A percentile compares a stretch with the other conserved stretches of the same genome.
Evolutionary conservation across 2,113 vertebrate genomes (phyloP).

Genomic region (Mormyrus lacerda): DNA sequence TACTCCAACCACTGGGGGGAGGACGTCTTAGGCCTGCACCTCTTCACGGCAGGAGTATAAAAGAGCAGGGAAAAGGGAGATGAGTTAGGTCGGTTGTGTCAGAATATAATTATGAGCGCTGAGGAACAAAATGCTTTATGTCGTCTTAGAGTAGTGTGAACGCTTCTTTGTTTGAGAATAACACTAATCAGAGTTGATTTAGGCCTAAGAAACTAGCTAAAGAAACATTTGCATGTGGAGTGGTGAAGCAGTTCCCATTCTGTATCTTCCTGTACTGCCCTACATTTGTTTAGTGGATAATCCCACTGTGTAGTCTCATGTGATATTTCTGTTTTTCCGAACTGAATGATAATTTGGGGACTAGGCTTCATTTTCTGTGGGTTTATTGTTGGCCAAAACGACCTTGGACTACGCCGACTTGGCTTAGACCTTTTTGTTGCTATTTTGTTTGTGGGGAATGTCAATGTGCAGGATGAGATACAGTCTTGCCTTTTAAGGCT

Average conservation of each 20-base stretch:
- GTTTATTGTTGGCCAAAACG: not conserved
- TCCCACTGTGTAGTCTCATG: not conserved
- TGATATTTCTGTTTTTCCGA: not conserved
- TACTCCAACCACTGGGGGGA: not conserved
- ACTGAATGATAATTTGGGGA: not conserved
- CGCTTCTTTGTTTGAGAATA: not conserved
- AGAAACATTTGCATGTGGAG: not conserved
- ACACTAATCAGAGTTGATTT: not conserved
- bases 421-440: not conserved
- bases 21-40: not conserved
- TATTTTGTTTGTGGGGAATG: not conserved
- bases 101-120: not conserved
- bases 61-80: not conserved
- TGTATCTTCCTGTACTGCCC: not conserved
- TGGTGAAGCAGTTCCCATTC: not conserved
- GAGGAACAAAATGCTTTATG: not conserved
- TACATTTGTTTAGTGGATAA: not conserved
- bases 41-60: not conserved
- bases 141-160: not conserved
- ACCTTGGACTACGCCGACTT: not conserved
- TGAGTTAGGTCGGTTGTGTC: not conserved
- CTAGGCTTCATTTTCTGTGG: not conserved
- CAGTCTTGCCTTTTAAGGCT: not conserved
- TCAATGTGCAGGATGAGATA: not conserved
- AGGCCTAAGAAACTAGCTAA: not conserved